Base-by-base conservation (phyloP, 2,797 vertebrate species). In the Ctenopoma multispine region DNA sequence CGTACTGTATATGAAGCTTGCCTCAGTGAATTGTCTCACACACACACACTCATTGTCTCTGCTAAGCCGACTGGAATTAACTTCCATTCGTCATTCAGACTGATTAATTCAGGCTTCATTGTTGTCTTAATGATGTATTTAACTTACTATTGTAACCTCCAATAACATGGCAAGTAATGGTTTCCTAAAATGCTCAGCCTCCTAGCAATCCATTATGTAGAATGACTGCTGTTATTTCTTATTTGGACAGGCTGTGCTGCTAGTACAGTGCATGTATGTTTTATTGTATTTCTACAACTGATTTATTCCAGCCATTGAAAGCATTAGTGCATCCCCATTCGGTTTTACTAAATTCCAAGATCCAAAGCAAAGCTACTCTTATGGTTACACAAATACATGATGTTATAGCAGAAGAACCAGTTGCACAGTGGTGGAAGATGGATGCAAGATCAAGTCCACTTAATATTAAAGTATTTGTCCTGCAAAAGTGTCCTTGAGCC, bases 111-210 rank as follows among this genome's bases (percentile, higher is more conserved):
- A 51, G 67, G 72, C 58, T 54, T 67, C 75, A 85, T 79, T 86
- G 81, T 88, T 81, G 67, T 67, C 65, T 61, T 89, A 88, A 89
- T 88, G 84, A 82, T 82, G 76, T 75, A 81, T 88, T 92, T 81
- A 84, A 82, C 76, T 82, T 73, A 65, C 65, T 69, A 74, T 85
- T 87, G 64, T 67, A 57, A 75, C 66, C 54, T 50, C 61, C 63
- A 75, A 44, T 66, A 64, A 75, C 48, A 15, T 46, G 44, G 57
- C 41, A 70, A 76, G 81, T 74, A 79, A 87, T 57, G 83, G 72
- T 85, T 80, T 81, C 54, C 75, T 73, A 24, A 63, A 77, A 86
- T 43, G 40, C 57, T 64, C 34, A 49, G 24, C n/a, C 34, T 69
- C 67, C 43, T 18, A 51, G 29, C 56, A 29, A 72, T 84, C 56